Evolutionary conservation across 2,113 vertebrate genomes (phyloP), one percentile per base, ranked within the genome.

Genomic region (Dascyllus trimaculatus): DNA sequence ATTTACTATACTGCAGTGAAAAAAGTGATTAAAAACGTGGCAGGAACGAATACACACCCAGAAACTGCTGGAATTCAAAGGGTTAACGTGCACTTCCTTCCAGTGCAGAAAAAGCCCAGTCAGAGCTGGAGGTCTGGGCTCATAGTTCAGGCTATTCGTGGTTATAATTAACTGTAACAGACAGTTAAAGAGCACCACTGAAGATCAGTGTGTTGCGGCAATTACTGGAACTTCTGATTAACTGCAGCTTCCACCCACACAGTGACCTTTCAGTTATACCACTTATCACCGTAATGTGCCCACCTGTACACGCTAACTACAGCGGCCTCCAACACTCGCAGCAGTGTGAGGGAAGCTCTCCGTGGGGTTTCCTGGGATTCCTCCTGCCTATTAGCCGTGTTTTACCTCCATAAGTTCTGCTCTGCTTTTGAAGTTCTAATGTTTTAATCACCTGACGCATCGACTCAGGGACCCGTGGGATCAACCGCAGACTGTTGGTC

Each of bases 381-480:
- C 22, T 52, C 17, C 2, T 1, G 2, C 18, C 15, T 5, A 2
- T 18, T 26, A 18, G 14, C 5, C 19, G 18, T 66, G 10, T 15
- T 67, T 45, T 46, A 5, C 24, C 25, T 54, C 49, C 43, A 48
- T 10, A 24, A n/a, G 18, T 35, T 75, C 11, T 48, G 46, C 59
- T 56, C 5, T 21, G 21, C 13, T 24, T 66, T 62, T 46, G 0
- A 19, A 54, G 25, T 19, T n/a, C 0, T 6, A 8, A 25, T 49
- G 6, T 65, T 51, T 73, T 46, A 65, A 78, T 78, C 53, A 71
- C 32, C 59, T 48, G 38, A 40, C 54, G 68, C 48, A 4, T 59
- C 15, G 26, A 45, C 58, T 51, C 1, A 9, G 1, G 2, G 6
- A 2, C 29, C 18, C 0, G 1, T 10, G 0, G 49, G 21, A 25